Evolutionary conservation across 2,797 vertebrate species (phyloP).

Genomic region (Cossypha dichroa): DNA sequence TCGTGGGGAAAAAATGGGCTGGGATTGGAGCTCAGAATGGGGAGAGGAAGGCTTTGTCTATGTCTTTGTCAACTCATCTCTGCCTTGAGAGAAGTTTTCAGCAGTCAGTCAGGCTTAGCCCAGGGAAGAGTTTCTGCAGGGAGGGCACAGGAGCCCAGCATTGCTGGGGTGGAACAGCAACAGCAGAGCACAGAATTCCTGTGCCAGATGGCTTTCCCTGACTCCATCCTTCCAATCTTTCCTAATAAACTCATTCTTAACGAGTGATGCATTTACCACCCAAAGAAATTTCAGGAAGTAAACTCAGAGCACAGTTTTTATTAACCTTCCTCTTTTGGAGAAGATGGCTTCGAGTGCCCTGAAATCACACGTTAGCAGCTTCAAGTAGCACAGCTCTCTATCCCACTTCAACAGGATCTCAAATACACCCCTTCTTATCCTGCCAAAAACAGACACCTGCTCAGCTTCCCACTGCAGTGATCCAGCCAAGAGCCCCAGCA

Average conservation of each 20-base stretch:
- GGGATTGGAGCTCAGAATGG: neutral
- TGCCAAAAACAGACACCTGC: constrained; percentile 37
- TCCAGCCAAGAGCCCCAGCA: neutral
- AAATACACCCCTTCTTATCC: constrained; percentile 35
- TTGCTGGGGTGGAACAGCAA: neutral
- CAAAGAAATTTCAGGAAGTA: neutral
- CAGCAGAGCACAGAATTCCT: neutral
- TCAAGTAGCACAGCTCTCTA: constrained; percentile 20
- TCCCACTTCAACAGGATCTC: constrained; percentile 29
- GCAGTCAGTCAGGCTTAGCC: rapidly evolving
- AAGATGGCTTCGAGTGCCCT: constrained; percentile 24
- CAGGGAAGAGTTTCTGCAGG: rapidly evolving
- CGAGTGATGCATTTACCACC: neutral
- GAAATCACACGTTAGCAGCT: constrained; percentile 40
- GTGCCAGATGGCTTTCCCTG: neutral
- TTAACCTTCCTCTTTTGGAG: neutral
- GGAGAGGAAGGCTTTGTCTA: neutral
- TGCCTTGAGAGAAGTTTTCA: neutral
- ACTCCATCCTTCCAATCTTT: neutral
- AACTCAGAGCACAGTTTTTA: neutral
- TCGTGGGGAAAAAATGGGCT: rapidly evolving
- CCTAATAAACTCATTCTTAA: neutral
- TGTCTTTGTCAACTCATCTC: neutral
- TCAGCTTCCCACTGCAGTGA: neutral
- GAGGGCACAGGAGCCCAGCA: neutral